Evolutionary conservation across 2,797 vertebrate species (phyloP).

Genomic region (Hypotaenidia philippensis): DNA sequence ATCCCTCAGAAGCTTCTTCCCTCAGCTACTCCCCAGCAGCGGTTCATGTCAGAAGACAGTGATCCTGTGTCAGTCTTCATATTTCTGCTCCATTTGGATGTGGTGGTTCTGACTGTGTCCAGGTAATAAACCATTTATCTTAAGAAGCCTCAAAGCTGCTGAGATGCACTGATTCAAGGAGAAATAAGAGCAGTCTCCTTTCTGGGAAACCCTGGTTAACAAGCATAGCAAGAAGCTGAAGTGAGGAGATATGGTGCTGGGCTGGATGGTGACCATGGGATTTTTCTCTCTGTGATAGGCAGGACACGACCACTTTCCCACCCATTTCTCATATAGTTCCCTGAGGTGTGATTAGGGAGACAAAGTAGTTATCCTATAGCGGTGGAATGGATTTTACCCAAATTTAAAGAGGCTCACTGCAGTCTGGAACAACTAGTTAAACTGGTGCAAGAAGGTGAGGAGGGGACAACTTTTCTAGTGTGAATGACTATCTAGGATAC

Average conservation of each 20-base stretch:
- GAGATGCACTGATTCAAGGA: neutral
- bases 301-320: fast-evolving
- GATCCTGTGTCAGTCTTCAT: neutral
- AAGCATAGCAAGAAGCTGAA: neutral
- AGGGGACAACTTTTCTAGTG: neutral
- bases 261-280: neutral
- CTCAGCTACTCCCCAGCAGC: neutral
- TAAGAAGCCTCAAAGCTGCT: neutral
- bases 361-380: neutral
- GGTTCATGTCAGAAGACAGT: neutral
- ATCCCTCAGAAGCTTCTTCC: neutral
- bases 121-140: neutral
- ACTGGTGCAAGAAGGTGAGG: neutral
- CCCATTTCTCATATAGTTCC: neutral
- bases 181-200: neutral
- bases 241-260: neutral
- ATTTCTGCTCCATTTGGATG: neutral
- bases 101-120: fast-evolving
- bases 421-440: neutral
- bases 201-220: neutral
- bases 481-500: neutral
- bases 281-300: neutral
- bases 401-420: neutral
- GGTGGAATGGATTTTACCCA: neutral
- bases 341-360: neutral